Evolutionary conservation across 1,140 invertebrate genomes (phyloP).

Genomic region (Vanessa tameamea): DNA sequence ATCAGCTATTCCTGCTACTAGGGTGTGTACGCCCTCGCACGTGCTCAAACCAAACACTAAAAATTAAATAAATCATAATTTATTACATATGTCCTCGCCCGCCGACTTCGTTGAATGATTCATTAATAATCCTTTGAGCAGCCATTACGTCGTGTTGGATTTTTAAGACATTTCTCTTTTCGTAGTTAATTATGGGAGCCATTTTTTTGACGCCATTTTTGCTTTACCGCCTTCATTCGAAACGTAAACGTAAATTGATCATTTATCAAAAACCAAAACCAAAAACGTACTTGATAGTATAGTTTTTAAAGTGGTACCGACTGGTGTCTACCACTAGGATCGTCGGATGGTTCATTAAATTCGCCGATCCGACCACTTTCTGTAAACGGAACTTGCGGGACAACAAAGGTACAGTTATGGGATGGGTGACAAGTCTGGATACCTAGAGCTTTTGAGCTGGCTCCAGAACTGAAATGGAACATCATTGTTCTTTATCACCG

Average conservation of each 20-base stretch:
- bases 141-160: background rate
- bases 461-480: no score
- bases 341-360: no score
- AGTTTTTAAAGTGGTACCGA: no score
- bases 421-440: no score
- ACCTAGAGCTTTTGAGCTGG: no score
- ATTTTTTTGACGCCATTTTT: background rate
- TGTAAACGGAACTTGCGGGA: no score
- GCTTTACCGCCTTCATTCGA: background rate
- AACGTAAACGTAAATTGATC: background rate
- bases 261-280: no score
- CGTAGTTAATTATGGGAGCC: background rate
- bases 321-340: no score
- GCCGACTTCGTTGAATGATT: background rate
- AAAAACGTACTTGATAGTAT: no score
- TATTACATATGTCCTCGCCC: conserved; percentile 28
- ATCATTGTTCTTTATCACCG: no score
- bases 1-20: conserved; percentile 15
- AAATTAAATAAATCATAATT: conserved; percentile 58
- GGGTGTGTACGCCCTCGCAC: conserved; percentile 39
- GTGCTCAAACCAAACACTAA: conserved; percentile 51
- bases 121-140: conserved; percentile 14
- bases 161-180: background rate
- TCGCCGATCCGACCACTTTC: no score
- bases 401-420: no score